These are phyloP conservation scores for Cavia aperea DNA, from an alignment of 2,113 vertebrate species.

Conservation along the genomic window DNA sequence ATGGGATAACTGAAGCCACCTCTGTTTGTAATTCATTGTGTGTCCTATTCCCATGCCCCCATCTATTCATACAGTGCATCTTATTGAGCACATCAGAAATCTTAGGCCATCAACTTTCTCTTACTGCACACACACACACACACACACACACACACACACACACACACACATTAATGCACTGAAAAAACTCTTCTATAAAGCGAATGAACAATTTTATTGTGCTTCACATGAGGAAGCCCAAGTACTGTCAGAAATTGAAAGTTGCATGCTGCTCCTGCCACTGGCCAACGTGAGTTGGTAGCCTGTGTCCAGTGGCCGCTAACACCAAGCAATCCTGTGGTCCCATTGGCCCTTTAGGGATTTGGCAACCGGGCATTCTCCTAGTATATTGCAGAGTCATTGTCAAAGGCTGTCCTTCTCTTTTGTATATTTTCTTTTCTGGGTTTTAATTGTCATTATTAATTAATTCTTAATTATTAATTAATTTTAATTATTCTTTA, in stretches of 20 bases:
- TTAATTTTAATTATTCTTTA: not conserved
- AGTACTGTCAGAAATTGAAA: not conserved
- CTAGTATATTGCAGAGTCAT: not conserved
- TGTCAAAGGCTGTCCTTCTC: not conserved
- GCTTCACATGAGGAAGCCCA: not conserved
- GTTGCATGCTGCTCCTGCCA: not conserved
- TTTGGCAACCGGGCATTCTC: fast-evolving
- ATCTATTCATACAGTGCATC: not conserved
- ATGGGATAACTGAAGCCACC: not conserved
- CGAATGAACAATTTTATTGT: not conserved
- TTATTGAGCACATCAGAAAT: not conserved
- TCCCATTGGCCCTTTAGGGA: not conserved
- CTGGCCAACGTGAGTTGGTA: not conserved
- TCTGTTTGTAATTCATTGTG: not conserved
- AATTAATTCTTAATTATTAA: too few relatives aligned
- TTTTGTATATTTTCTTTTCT: not conserved
- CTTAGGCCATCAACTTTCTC: not conserved
- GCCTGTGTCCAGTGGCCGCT: not conserved
- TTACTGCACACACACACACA: not conserved
- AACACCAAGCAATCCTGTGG: fast-evolving
- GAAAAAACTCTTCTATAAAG: not conserved
- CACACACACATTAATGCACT: not conserved
- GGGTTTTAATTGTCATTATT: not conserved
- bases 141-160: not conserved
- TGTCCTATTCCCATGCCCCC: too few relatives aligned